These are phyloP conservation scores for Rosalia funebris DNA, from an alignment of 2,888 invertebrate species.

Conservation along the genomic window DNA sequence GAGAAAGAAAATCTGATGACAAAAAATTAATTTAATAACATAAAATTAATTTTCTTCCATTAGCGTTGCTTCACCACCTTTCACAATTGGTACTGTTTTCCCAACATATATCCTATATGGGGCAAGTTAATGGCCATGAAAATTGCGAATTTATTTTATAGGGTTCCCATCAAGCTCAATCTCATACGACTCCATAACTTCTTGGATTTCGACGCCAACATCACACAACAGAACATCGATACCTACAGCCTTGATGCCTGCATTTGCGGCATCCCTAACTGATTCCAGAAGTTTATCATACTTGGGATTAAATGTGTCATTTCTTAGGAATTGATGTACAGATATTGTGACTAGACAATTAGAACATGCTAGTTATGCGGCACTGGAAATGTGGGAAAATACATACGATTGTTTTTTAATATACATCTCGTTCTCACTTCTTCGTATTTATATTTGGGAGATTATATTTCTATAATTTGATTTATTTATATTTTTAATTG, in stretches of 20 bases:
- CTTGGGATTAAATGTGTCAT: constrained; percentile 95
- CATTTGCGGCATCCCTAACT: constrained; percentile 97
- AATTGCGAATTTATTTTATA: constrained; percentile 96
- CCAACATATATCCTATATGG: constrained; percentile 98
- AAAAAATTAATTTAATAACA: too few relatives aligned
- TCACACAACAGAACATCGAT: constrained; percentile 98
- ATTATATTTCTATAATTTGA: too few relatives aligned
- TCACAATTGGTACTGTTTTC: constrained; percentile 99
- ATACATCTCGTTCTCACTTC: too few relatives aligned
- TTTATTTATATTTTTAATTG: too few relatives aligned
- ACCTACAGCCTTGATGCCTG: constrained; percentile 82
- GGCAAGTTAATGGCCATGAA: constrained; percentile 99
- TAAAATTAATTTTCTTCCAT: constrained; percentile 99
- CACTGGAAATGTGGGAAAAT: too few relatives aligned
- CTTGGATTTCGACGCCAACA: constrained; percentile 95
- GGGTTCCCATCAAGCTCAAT: constrained; percentile 96
- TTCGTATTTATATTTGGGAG: too few relatives aligned
- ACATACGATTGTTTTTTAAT: too few relatives aligned
- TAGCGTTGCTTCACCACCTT: constrained; percentile 95
- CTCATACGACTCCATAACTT: constrained; percentile 99
- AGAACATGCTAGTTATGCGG: too few relatives aligned
- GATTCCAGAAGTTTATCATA: constrained; percentile 95
- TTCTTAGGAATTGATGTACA: too few relatives aligned
- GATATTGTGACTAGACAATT: too few relatives aligned
- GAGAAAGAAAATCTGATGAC: too few relatives aligned